Base-by-base conservation (phyloP, 2,797 vertebrate genomes). In the Neomorphus geoffroyi region DNA sequence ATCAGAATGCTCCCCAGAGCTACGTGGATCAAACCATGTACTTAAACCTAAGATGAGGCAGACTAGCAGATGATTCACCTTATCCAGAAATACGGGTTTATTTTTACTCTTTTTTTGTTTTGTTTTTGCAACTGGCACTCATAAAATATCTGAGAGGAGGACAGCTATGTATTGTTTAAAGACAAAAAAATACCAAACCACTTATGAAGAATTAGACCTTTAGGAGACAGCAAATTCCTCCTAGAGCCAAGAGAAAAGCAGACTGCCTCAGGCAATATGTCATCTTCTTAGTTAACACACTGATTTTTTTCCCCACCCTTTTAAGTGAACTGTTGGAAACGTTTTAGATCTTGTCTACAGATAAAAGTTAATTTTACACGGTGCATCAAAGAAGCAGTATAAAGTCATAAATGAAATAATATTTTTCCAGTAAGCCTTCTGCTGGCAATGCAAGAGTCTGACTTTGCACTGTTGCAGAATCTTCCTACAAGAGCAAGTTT, bases 301-400 rank as follows among this genome's bases (percentile, higher is more conserved):
- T 81, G 58, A 13, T 18, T 24, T 88, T 94, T 84, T 64, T 72
- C 83, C 62, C 71, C 74, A 93, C 77, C 80, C 92, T 95, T 97
- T 96, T 92, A 93, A 95, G 88, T 85, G 93, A 96, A 58, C 83
- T 90, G 92, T 89, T 95, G 84, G 86, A 93, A 94, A 90, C 13
- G 4, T 92, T 95, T 97, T 94, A 95, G 94, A 97, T 96, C 95
- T 92, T 93, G 94, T 95, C 83, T 93, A 54, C 80, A 94, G 94
- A 96, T 96, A 96, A 82, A 93, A 88, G 78, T 94, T 94, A 94
- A 97, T 96, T 96, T 96, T 88, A 93, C 88, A 92, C 19, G 77
- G 80, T 74, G 67, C 90, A 93, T 94, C 94, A 96, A 93, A 95
- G 77, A 85, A 2, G 0, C 64, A 51, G 71, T 26, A 74, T 51